phyloP scores from a whole-genome alignment of 1,140 invertebrate species.

The Rhynchophorus ferrugineus region DNA sequence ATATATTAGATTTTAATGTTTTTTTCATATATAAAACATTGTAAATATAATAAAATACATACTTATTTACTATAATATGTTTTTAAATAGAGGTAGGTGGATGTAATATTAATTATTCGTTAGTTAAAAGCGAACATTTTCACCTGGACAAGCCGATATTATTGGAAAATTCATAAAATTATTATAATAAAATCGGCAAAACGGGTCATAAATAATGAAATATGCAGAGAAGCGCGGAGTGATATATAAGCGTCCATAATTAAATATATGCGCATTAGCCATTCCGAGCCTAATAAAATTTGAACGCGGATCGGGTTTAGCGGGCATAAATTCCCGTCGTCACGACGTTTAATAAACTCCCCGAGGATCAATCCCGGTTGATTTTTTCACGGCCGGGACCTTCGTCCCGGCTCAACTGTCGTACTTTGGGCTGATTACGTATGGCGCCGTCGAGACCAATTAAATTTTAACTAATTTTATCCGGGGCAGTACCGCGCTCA shows the following conservation, averaged over 20 bases:
- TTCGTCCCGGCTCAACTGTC: constrained; percentile 11
- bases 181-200: too few relatives aligned
- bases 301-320: constrained; percentile 1
- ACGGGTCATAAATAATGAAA: too few relatives aligned
- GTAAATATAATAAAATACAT: too few relatives aligned
- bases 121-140: not conserved
- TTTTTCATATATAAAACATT: too few relatives aligned
- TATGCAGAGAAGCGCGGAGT: constrained; percentile 1
- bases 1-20: too few relatives aligned
- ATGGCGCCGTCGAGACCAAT: constrained; percentile 27
- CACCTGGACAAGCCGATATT: too few relatives aligned
- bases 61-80: too few relatives aligned
- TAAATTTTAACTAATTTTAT: constrained; percentile 33
- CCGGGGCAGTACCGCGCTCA: constrained; percentile 14
- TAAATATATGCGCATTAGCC: constrained; percentile 6
- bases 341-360: constrained; percentile 23
- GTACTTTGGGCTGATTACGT: constrained; percentile 24
- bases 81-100: too few relatives aligned
- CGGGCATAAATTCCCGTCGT: constrained; percentile 11
- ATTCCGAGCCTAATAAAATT: constrained; percentile 4
- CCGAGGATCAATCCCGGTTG: constrained; percentile 19
- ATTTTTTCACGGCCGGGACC: too few relatives aligned
- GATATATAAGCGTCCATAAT: constrained; percentile 5
- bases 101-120: too few relatives aligned
- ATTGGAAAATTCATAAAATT: too few relatives aligned